A percentile compares a stretch with the other conserved stretches of the same genome.
Evolutionary conservation across 2,113 vertebrate species (phyloP).

Genomic region (Bubo blakistoni): DNA sequence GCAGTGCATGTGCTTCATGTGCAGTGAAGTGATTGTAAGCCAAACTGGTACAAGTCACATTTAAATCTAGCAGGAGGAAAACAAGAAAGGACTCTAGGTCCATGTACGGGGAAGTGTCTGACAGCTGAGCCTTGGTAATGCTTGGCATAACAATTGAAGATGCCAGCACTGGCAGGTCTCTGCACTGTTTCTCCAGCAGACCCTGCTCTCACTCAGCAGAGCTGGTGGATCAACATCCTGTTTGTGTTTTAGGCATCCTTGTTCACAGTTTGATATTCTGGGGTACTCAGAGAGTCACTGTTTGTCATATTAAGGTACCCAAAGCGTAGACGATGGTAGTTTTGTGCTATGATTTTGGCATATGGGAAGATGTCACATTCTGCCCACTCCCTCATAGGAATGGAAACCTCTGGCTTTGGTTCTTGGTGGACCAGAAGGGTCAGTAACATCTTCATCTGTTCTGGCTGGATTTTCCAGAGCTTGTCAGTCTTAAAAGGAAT

Average conservation of each 20-base stretch:
- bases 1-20: background rate
- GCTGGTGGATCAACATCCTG: background rate
- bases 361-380: background rate
- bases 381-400: background rate
- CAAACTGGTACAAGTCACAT: background rate
- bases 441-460: background rate
- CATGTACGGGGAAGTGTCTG: background rate
- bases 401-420: background rate
- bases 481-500: background rate
- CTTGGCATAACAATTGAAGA: background rate
- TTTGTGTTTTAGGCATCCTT: background rate
- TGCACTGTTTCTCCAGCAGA: background rate
- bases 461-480: background rate
- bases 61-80: background rate
- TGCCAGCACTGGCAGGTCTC: background rate
- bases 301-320: background rate
- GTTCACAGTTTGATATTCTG: background rate
- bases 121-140: background rate
- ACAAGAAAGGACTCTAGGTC: background rate
- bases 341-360: background rate
- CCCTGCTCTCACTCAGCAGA: background rate
- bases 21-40: background rate
- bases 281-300: rapidly evolving
- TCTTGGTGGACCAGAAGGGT: background rate
- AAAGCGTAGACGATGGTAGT: background rate